These are phyloP conservation scores for Plectrocnemia conspersa DNA, from an alignment of 1,140 invertebrate species.

Conservation along the genomic window DNA sequence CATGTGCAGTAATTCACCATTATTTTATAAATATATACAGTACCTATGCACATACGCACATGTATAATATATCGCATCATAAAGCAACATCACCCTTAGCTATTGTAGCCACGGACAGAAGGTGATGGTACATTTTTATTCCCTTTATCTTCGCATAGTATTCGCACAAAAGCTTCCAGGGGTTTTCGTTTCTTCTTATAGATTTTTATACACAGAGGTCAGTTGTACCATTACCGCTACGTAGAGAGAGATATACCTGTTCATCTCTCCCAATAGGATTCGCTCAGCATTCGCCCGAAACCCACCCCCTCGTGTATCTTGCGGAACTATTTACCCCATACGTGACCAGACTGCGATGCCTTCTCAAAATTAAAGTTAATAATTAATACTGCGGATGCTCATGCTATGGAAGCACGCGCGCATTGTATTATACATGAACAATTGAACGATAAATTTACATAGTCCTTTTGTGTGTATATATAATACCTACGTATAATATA, in stretches of 20 bases:
- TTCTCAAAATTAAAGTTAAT: conserved; percentile 18
- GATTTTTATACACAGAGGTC: conserved; percentile 29
- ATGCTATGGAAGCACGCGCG: too few species aligned
- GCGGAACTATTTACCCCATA: conserved; percentile 30
- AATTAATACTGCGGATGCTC: conserved; percentile 12
- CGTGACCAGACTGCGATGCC: conserved; percentile 27
- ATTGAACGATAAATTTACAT: too few species aligned
- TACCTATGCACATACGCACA: too few species aligned
- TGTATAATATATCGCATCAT: too few species aligned
- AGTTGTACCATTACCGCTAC: conserved; percentile 3
- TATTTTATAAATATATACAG: too few species aligned
- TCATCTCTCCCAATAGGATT: conserved; percentile 25
- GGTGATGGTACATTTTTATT: conserved; percentile 24
- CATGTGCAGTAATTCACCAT: too few species aligned
- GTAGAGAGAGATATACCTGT: conserved; percentile 9
- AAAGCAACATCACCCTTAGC: too few species aligned
- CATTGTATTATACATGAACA: background rate
- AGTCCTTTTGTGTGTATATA: too few species aligned
- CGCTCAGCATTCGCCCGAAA: conserved; percentile 12
- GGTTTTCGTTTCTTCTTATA: conserved; percentile 21
- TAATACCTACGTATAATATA: too few species aligned
- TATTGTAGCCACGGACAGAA: too few species aligned
- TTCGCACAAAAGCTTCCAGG: conserved; percentile 11
- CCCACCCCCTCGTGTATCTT: conserved; percentile 24
- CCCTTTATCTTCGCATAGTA: conserved; percentile 20